Evolutionary conservation across 2,888 invertebrate species (phyloP), one percentile per base, ranked within the genome.

Genomic region (Linnaemya tessellans): DNA sequence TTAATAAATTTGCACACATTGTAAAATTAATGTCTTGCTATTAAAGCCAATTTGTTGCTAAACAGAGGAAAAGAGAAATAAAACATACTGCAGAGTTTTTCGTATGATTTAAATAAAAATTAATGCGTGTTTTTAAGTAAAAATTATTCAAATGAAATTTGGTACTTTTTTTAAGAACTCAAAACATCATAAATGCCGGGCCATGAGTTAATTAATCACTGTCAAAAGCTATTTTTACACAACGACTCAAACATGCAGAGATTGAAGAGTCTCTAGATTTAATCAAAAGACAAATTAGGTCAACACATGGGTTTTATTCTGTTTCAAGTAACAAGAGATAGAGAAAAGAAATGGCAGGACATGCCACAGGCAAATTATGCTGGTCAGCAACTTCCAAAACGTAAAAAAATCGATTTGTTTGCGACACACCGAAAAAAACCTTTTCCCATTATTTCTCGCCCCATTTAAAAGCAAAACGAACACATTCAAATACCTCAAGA

Each of bases 1-100:
- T 38, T 49, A 5, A 49, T 49, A 11, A 49, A 9, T 38, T 64
- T 25, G 49, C 62, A 62, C 41, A 54, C 35, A 8, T 51, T 62
- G 20, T 35, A 22, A 79, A 54, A 62, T 70, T 70, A 70, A 62
- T 62, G 51, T 70, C 13, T 22, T 60, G 30, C 41, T 43, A 41
- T 79, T 62, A 51, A 35, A 62, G 30, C 30, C 41, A 79, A 79
- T 79, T 70, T 70, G 60, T 51, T 25, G 13, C 8, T 15, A 38
- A 62, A 18, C 10, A 51, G 7, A 79, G 3, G 20, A 51, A 60
- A n/a, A 22, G 10, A 70, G 54, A 65, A 22, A 41, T 41, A 41
- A 41, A 64, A 64, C 41, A 64, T 38, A 60, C 18, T 51, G 11
- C 7, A 11, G 4, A 11, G 13, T 25, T 25, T 22, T 22, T 56